Conservation (phyloP, 2,113 vertebrate species). For the Eptesicus fuscus region DNA sequence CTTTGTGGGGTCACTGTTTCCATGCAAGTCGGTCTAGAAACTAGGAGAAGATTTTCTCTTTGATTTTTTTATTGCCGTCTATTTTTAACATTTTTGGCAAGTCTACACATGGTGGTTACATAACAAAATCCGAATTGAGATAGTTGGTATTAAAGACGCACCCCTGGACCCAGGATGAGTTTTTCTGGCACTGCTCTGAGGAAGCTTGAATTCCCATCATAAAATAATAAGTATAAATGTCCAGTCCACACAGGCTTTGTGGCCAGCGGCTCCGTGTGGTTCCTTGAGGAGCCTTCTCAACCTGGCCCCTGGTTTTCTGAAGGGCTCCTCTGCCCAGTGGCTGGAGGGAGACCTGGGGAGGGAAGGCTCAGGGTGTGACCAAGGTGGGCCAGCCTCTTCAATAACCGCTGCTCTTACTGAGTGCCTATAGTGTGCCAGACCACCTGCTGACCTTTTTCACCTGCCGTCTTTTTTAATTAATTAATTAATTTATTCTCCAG, state of each 20-base stretch:
- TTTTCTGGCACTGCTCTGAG: constrained; percentile 16
- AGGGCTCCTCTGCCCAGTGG: background rate
- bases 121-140: constrained; percentile 51
- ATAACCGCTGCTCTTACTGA: background rate
- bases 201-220: background rate
- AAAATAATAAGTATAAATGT: background rate
- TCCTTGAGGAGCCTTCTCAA: background rate
- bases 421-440: background rate
- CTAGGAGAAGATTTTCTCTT: constrained; percentile 40
- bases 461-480: background rate
- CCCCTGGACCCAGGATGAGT: background rate
- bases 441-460: background rate
- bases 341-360: constrained; percentile 6
- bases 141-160: background rate
- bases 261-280: background rate
- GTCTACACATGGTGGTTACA: constrained; percentile 43
- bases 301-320: background rate
- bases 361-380: background rate
- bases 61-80: constrained; percentile 57
- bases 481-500: no score
- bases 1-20: constrained; percentile 30
- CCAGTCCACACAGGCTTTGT: background rate
- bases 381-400: background rate
- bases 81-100: constrained; percentile 64
- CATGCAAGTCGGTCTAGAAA: constrained; percentile 30